phyloP scores from a whole-genome alignment of 2,797 vertebrate genomes.

The Lepilemur ruficaudatus region DNA sequence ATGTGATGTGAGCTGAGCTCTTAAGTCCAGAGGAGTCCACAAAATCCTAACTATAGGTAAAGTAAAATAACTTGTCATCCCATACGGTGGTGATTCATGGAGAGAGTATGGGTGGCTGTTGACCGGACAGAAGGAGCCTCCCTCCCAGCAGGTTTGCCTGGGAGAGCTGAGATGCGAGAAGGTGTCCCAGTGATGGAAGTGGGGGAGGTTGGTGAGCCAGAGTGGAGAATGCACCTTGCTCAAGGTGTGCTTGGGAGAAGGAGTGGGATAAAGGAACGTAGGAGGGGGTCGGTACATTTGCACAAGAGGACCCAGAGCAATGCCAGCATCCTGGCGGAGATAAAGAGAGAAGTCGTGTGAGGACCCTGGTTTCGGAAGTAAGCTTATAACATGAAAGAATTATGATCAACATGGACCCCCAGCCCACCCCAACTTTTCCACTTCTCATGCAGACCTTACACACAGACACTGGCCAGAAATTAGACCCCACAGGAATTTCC shows the following conservation, averaged over 20 bases:
- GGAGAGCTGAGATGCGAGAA: background rate
- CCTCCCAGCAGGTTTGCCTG: background rate
- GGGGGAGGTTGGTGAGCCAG: rapidly evolving
- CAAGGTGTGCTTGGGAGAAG: background rate
- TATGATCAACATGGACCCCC: background rate
- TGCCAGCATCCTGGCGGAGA: background rate
- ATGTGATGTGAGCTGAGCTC: background rate
- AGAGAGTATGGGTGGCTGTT: rapidly evolving
- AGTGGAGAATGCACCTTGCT: background rate
- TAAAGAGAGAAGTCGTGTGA: background rate
- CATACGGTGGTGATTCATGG: background rate
- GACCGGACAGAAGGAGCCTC: background rate
- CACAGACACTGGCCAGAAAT: background rate
- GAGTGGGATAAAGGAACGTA: background rate
- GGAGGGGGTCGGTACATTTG: background rate
- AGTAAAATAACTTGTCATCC: background rate
- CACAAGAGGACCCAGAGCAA: background rate
- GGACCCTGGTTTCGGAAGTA: background rate
- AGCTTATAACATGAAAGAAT: background rate
- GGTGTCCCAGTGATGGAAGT: background rate
- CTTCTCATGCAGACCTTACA: background rate
- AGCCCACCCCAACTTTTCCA: background rate
- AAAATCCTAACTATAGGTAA: background rate
- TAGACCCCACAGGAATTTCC: background rate
- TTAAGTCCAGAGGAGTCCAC: background rate